Conservation (phyloP, 2,888 invertebrate species). For the Philereme transversata region DNA sequence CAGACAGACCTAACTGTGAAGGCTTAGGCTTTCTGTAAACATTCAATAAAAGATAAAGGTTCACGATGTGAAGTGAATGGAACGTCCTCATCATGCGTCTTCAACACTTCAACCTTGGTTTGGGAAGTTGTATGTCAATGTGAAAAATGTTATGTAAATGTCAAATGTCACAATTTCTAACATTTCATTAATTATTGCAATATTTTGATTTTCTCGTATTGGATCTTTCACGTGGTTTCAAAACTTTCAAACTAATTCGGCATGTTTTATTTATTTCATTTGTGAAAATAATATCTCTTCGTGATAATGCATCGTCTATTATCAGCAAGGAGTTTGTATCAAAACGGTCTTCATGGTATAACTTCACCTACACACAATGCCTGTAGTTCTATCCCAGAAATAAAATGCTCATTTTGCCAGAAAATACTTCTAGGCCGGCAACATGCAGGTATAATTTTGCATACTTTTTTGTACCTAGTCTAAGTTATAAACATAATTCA, state of each 20-base stretch:
- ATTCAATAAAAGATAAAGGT: too few relatives aligned
- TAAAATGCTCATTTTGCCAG: slow-evolving; percentile 76
- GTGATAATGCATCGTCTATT: slow-evolving; percentile 74
- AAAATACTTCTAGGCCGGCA: slow-evolving; percentile 63
- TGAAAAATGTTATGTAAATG: neutral
- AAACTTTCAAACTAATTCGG: slow-evolving; percentile 58
- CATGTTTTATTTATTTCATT: slow-evolving; percentile 52
- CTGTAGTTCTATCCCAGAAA: slow-evolving; percentile 50
- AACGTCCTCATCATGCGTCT: too few relatives aligned
- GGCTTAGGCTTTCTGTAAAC: too few relatives aligned
- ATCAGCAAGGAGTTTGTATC: slow-evolving; percentile 70
- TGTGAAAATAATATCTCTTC: slow-evolving; percentile 48
- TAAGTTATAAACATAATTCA: slow-evolving; percentile 1
- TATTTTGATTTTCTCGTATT: slow-evolving; percentile 31
- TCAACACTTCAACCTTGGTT: too few relatives aligned
- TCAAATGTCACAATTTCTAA: slow-evolving; percentile 3
- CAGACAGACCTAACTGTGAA: too few relatives aligned
- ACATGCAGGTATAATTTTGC: slow-evolving; percentile 58
- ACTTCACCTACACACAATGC: slow-evolving; percentile 55
- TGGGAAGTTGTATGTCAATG: neutral
- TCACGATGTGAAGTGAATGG: too few relatives aligned
- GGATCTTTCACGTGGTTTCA: slow-evolving; percentile 70
- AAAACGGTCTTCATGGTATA: slow-evolving; percentile 64
- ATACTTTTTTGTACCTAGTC: neutral
- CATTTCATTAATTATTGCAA: slow-evolving; percentile 4